Base-by-base conservation (phyloP, 2,797 vertebrate genomes). In the Erethizon dorsatum region DNA sequence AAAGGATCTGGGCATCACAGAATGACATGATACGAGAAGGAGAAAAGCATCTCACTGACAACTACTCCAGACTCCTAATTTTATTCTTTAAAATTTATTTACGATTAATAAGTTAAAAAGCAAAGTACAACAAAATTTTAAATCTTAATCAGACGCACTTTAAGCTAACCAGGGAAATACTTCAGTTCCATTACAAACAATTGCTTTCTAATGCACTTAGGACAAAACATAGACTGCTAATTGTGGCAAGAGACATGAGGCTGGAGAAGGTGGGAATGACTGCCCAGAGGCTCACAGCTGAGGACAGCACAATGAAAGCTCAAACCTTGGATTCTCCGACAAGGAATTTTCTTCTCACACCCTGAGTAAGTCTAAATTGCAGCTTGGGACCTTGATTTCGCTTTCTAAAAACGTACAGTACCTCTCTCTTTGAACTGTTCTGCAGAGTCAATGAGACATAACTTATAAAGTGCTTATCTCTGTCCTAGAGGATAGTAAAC, bases 101-200 rank as follows among this genome's bases (percentile, higher is more conserved):
- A 98, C 96, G 97, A 67, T 97, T 96, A 98, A 97, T 98, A 98
- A 98, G 87, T 98, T 98, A 97, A 98, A 98, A 97, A 96, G 94
- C 91, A 96, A 97, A 96, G 69, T 95, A 97, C 97, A 98, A 97
- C 85, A 93, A 97, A 95, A 97, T 84, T 97, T 59, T 87, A 98
- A 97, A 97, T 97, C 87, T 97, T 94, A 94, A 96, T 84, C 95
- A 97, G 96, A 97, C 91, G 93, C 96, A 97, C 97, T 97, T 97
- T 95, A 97, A 96, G 97, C 86, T 95, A 86, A 91, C 87, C 95
- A 93, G 83, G 73, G 71, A 97, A 98, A 97, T 88, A 96, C 89
- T 96, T 97, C 83, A 15, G 80, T 97, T 97, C 92, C 97, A 95
- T 94, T 95, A 98, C 94, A 91, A 97, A 97, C 85, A 97, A 95